These are phyloP conservation scores for Synergus laeviventris DNA, from an alignment of 2,888 invertebrate species.

Conservation along the genomic window DNA sequence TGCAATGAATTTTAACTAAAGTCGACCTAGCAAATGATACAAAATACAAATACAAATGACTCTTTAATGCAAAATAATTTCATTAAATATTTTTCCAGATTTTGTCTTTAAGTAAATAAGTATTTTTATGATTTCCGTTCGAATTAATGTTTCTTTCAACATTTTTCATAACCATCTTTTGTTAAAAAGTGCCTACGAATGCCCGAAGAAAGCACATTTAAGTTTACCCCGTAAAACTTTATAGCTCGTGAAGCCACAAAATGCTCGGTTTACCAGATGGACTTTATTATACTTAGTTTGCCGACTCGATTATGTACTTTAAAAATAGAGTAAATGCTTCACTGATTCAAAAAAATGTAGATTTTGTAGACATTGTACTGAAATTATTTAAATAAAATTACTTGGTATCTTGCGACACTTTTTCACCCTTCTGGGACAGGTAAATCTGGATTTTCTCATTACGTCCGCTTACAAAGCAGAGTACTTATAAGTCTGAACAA, in stretches of 20 bases:
- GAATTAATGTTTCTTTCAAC: not conserved
- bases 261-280: not conserved
- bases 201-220: not conserved
- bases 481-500: conserved; percentile 27
- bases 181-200: not conserved
- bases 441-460: conserved; percentile 34
- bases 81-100: not conserved
- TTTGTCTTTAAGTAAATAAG: not conserved
- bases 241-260: not conserved
- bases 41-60: not conserved
- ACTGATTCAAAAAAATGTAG: not conserved
- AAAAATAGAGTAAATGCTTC: not conserved
- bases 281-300: conserved; percentile 14
- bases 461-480: conserved; percentile 15
- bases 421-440: not conserved
- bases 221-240: conserved; percentile 1
- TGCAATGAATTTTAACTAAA: conserved; percentile 3
- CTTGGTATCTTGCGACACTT: not conserved
- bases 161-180: not conserved
- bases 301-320: not conserved
- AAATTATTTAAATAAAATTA: not conserved
- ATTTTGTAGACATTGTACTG: not conserved
- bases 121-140: not conserved
- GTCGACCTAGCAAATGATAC: not conserved
- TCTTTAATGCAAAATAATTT: not conserved